phyloP scores from a whole-genome alignment of 2,888 invertebrate species.

The Rhagonycha lutea region DNA sequence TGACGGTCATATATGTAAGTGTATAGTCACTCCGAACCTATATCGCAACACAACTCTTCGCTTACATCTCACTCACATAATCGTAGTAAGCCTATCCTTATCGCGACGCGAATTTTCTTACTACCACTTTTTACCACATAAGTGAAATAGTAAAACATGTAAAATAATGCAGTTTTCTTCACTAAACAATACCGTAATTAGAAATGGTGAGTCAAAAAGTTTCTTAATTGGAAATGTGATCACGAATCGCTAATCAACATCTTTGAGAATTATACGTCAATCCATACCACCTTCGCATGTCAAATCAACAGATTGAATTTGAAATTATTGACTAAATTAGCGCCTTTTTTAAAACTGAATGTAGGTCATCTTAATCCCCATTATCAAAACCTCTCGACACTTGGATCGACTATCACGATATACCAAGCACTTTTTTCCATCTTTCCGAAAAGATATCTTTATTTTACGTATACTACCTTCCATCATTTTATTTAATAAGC shows the following conservation, averaged over 20 bases:
- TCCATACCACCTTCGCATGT: no score
- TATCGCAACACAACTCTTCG: neutral
- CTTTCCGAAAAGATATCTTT: neutral
- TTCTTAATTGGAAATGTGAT: neutral
- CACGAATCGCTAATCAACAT: no score
- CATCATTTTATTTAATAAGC: neutral
- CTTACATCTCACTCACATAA: neutral
- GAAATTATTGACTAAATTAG: no score
- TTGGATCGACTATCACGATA: neutral
- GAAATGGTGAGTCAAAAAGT: slow-evolving; percentile 37
- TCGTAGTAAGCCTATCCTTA: neutral
- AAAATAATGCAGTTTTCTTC: slow-evolving; percentile 40
- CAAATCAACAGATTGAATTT: no score
- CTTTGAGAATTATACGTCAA: neutral
- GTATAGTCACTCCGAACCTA: slow-evolving; percentile 30
- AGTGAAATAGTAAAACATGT: neutral
- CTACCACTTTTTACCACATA: neutral
- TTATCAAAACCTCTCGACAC: neutral
- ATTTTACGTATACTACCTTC: neutral
- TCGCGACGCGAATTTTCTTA: slow-evolving; percentile 1
- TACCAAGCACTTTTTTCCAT: neutral
- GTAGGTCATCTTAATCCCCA: neutral
- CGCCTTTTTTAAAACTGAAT: neutral
- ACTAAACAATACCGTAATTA: slow-evolving; percentile 30
- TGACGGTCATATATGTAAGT: slow-evolving; percentile 42